A percentile compares a stretch with the other conserved stretches of the same genome.
Conservation (phyloP, 2,888 invertebrate genomes). For the Nomada lathburiana region DNA sequence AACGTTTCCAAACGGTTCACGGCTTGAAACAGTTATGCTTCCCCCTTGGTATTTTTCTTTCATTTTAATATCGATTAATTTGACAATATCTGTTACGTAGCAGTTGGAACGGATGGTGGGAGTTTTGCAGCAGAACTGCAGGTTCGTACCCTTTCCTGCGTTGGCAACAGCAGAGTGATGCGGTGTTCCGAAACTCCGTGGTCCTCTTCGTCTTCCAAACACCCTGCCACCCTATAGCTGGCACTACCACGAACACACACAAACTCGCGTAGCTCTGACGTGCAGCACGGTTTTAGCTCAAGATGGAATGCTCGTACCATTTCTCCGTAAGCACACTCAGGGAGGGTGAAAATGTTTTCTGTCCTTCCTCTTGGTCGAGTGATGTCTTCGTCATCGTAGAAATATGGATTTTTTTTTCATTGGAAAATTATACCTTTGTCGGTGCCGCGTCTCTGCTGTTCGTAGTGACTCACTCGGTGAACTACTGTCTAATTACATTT, state of each 20-base stretch:
- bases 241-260: conserved; percentile 59
- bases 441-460: not conserved
- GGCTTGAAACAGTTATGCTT: too few species aligned
- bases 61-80: not conserved
- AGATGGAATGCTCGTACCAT: conserved; percentile 74
- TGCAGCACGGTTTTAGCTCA: conserved; percentile 72
- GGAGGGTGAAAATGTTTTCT: conserved; percentile 60
- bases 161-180: conserved; percentile 73
- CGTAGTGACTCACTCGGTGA: not conserved
- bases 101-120: not conserved
- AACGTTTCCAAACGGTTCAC: too few species aligned
- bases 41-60: too few species aligned
- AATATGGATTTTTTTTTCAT: conserved; percentile 55
- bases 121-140: not conserved
- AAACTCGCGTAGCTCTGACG: conserved; percentile 56
- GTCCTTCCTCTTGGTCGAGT: conserved; percentile 45
- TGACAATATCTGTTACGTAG: not conserved
- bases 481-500: not conserved
- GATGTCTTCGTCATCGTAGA: conserved; percentile 58
- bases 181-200: conserved; percentile 76
- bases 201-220: conserved; percentile 76
- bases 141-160: conserved; percentile 72
- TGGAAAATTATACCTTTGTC: conserved; percentile 35
- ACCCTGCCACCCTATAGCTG: conserved; percentile 73
- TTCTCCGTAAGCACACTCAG: conserved; percentile 62